Evolutionary conservation across 2,797 vertebrate species (phyloP).

Genomic region (Prunella strophiata): DNA sequence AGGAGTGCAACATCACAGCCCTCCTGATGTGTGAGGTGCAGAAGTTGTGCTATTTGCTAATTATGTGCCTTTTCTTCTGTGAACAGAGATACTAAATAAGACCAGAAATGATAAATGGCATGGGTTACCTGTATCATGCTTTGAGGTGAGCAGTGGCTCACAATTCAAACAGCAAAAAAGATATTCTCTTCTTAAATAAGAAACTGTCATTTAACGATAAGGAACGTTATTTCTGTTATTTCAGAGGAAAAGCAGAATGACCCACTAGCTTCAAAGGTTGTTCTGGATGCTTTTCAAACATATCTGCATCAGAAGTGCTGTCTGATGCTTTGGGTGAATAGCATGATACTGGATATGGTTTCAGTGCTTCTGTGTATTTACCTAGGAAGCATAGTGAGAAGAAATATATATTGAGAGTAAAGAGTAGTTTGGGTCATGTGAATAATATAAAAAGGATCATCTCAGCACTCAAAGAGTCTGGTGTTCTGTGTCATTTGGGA

Average conservation of each 20-base stretch:
- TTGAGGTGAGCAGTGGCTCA: constrained; percentile 10
- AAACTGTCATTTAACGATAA: background rate
- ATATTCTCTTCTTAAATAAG: background rate
- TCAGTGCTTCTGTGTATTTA: background rate
- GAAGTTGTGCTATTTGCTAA: constrained; percentile 67
- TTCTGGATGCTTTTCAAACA: background rate
- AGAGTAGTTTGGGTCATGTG: background rate
- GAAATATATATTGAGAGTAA: background rate
- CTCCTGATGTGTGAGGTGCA: constrained; percentile 39
- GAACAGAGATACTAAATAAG: constrained; percentile 33
- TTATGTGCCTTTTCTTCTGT: constrained; percentile 59
- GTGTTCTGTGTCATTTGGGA: background rate
- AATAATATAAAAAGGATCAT: background rate
- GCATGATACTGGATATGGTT: background rate
- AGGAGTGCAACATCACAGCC: constrained; percentile 39
- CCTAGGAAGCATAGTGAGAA: background rate
- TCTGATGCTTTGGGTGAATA: background rate
- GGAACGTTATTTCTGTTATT: background rate
- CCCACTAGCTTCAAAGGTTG: background rate
- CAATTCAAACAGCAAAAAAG: background rate
- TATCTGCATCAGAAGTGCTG: background rate
- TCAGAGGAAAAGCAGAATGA: background rate
- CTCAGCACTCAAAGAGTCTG: background rate
- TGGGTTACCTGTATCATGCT: constrained; percentile 28
- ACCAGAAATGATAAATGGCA: constrained; percentile 22